A percentile compares a stretch with the other conserved stretches of the same genome.
phyloP scores from a whole-genome alignment of 2,797 vertebrate species.

The Sphenodon punctatus region DNA sequence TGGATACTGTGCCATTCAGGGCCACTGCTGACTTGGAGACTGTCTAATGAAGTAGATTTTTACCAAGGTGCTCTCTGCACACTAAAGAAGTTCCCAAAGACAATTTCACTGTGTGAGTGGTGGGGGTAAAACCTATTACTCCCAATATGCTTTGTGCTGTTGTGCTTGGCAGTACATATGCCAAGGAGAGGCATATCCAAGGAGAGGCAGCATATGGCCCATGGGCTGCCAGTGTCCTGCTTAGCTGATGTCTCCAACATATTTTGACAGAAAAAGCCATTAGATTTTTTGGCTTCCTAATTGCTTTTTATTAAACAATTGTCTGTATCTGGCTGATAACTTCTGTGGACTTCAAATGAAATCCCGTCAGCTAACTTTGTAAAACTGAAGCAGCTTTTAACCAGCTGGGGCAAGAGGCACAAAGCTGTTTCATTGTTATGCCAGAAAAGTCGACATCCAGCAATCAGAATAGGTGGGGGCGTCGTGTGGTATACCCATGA shows the following conservation, averaged over 20 bases:
- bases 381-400: not conserved
- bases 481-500: not conserved
- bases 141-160: slow-evolving; percentile 69
- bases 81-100: slow-evolving; percentile 57
- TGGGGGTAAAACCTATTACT: slow-evolving; percentile 56
- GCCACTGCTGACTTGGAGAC: slow-evolving; percentile 25
- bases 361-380: not conserved
- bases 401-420: not conserved
- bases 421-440: not conserved
- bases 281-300: slow-evolving; percentile 65
- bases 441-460: not conserved
- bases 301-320: slow-evolving; percentile 66
- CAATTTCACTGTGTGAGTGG: slow-evolving; percentile 32
- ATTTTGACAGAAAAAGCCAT: slow-evolving; percentile 67
- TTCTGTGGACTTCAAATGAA: slow-evolving; percentile 66
- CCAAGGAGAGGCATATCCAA: slow-evolving; percentile 60
- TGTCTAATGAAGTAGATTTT: slow-evolving; percentile 55
- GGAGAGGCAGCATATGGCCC: slow-evolving; percentile 71
- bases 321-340: slow-evolving; percentile 57
- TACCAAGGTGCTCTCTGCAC: slow-evolving; percentile 25
- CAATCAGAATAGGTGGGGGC: not conserved
- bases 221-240: slow-evolving; percentile 66
- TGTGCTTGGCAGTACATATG: slow-evolving; percentile 60
- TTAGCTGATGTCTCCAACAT: slow-evolving; percentile 72
- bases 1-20: slow-evolving; percentile 8